These are phyloP conservation scores for Calidris pugnax DNA, from an alignment of 2,113 vertebrate species.

Conservation along the genomic window DNA sequence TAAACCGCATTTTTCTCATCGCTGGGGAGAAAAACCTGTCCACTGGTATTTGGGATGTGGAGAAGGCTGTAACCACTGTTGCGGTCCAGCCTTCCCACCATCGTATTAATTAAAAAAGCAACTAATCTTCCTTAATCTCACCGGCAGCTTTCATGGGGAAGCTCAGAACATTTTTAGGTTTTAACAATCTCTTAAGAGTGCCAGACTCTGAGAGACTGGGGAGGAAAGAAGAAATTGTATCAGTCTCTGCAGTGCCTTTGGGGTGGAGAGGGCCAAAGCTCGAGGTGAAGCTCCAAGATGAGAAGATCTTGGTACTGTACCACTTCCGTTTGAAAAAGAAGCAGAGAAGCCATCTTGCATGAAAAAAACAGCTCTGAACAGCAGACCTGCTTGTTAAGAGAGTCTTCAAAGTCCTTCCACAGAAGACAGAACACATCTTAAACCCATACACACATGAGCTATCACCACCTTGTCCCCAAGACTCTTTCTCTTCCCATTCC, in stretches of 20 bases:
- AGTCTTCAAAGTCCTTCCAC: background rate
- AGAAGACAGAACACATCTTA: background rate
- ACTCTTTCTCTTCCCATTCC: background rate
- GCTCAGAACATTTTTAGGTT: background rate
- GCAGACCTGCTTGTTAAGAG: background rate
- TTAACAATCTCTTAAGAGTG: background rate
- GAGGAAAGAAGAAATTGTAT: background rate
- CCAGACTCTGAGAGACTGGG: background rate
- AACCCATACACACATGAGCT: background rate
- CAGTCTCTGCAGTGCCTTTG: background rate
- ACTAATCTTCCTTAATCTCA: background rate
- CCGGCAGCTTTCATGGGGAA: background rate
- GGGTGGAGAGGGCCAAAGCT: background rate
- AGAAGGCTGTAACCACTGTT: background rate
- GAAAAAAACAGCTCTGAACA: background rate
- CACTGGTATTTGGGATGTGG: background rate
- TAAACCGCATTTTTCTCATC: background rate
- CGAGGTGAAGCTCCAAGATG: background rate
- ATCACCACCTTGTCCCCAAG: background rate
- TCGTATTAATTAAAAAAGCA: background rate
- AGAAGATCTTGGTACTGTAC: background rate
- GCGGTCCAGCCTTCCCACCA: background rate
- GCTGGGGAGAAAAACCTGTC: background rate
- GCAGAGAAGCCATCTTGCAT: background rate
- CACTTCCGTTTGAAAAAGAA: background rate